A percentile compares a stretch with the other conserved stretches of the same genome.
Evolutionary conservation across 2,888 invertebrate genomes (phyloP).

Genomic region (Chymomyza procnemis): DNA sequence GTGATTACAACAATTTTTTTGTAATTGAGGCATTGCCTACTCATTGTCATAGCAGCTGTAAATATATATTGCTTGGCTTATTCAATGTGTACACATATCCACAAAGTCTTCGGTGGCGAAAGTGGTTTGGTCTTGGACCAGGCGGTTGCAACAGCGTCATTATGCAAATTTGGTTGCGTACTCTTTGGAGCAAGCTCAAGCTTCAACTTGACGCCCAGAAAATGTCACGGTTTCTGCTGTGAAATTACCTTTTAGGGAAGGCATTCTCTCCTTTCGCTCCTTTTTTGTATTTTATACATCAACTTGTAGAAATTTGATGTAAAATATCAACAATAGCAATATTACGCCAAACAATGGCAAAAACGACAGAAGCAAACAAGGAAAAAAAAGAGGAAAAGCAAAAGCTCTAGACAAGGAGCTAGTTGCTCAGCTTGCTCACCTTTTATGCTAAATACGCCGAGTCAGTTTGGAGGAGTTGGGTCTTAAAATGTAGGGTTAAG

Average conservation of each 20-base stretch:
- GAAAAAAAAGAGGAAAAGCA: background rate
- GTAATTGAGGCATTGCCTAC: background rate
- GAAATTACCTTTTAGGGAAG: conserved; percentile 21
- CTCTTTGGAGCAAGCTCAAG: conserved; percentile 60
- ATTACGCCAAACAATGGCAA: conserved; percentile 7
- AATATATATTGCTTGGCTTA: too few species aligned
- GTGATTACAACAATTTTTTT: background rate
- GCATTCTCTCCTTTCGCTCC: too few species aligned
- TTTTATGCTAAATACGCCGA: conserved; percentile 66
- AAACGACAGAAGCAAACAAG: background rate
- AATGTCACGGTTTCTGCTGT: conserved; percentile 45
- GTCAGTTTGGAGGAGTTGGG: conserved; percentile 6
- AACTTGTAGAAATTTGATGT: conserved; percentile 50
- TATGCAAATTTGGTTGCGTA: conserved; percentile 71
- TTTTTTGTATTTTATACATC: conserved; percentile 20
- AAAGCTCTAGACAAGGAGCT: conserved; percentile 22
- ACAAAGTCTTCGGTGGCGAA: conserved; percentile 38
- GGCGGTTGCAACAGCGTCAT: conserved; percentile 27
- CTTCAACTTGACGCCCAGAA: conserved; percentile 43
- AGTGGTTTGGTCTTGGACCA: conserved; percentile 4
- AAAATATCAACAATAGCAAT: conserved; percentile 54
- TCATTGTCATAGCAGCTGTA: background rate
- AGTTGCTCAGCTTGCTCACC: conserved; percentile 43
- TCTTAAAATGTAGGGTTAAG: background rate
- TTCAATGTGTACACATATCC: conserved; percentile 74